These are phyloP conservation scores for Zonitis immaculata DNA, from an alignment of 2,888 invertebrate genomes.

Conservation along the genomic window DNA sequence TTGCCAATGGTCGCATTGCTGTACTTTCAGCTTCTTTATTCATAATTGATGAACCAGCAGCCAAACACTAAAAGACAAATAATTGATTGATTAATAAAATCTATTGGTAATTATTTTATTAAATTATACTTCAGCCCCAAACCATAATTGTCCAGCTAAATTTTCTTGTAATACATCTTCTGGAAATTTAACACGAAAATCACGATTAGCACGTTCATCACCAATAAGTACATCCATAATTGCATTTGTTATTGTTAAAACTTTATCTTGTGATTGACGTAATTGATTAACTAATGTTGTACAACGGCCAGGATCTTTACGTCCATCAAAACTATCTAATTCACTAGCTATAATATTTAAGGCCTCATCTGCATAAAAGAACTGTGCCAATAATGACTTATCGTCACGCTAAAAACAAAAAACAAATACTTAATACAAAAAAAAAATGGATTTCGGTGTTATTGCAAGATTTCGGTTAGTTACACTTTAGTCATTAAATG, in stretches of 20 bases:
- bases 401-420: conserved; percentile 71
- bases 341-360: conserved; percentile 93
- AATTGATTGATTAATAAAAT: background rate
- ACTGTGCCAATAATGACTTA: conserved; percentile 88
- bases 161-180: conserved; percentile 98
- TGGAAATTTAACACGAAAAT: conserved; percentile 97
- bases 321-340: conserved; percentile 98
- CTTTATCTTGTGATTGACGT: conserved; percentile 88
- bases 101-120: too few species aligned
- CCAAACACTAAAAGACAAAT: conserved; percentile 70
- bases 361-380: conserved; percentile 97
- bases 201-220: conserved; percentile 82
- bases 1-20: conserved; percentile 93
- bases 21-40: conserved; percentile 95
- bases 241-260: conserved; percentile 86
- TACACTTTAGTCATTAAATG: too few species aligned
- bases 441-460: too few species aligned
- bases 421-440: conserved; percentile 1
- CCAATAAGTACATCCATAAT: conserved; percentile 92
- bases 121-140: conserved; percentile 98
- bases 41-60: conserved; percentile 97
- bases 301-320: conserved; percentile 96
- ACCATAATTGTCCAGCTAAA: conserved; percentile 97
- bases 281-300: conserved; percentile 92
- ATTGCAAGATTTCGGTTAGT: too few species aligned